phyloP scores from a whole-genome alignment of 1,140 invertebrate genomes.

The Drosophila pandora region DNA sequence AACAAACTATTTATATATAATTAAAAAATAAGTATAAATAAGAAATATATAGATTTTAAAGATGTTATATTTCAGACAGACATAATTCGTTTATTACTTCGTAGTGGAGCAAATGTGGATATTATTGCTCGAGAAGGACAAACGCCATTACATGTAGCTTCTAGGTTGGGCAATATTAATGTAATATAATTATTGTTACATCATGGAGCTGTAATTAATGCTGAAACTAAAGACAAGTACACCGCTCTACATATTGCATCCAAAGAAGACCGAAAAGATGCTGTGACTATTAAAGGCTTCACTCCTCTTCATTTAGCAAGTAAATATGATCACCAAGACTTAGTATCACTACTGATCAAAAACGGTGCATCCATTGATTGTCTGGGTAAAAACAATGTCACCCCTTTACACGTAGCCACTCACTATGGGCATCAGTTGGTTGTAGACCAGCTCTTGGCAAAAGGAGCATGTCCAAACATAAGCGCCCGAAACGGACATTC shows the following conservation, averaged over 20 bases:
- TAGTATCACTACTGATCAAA: conserved; percentile 94
- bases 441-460: conserved; percentile 94
- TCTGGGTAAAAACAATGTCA: conserved; percentile 98
- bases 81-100: conserved; percentile 96
- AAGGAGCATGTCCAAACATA: conserved; percentile 97
- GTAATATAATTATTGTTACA: conserved; percentile 96
- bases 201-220: conserved; percentile 94
- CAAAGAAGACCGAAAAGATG: conserved; percentile 93
- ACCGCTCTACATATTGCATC: conserved; percentile 98
- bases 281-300: conserved; percentile 98
- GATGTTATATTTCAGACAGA: conserved; percentile 88
- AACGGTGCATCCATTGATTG: conserved; percentile 95
- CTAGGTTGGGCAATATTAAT: conserved; percentile 95
- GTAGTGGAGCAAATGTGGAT: conserved; percentile 98
- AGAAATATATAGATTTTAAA: not conserved
- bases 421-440: conserved; percentile 99
- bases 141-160: conserved; percentile 97
- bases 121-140: conserved; percentile 96
- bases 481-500: conserved; percentile 99
- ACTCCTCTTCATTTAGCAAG: conserved; percentile 98
- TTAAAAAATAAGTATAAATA: too few species aligned
- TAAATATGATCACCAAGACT: conserved; percentile 98
- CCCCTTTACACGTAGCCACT: conserved; percentile 98
- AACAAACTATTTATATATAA: not conserved
- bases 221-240: conserved; percentile 96